Evolutionary conservation across 2,888 invertebrate species (phyloP), one percentile per base, ranked within the genome.

Genomic region (Sarcophaga rosellei): DNA sequence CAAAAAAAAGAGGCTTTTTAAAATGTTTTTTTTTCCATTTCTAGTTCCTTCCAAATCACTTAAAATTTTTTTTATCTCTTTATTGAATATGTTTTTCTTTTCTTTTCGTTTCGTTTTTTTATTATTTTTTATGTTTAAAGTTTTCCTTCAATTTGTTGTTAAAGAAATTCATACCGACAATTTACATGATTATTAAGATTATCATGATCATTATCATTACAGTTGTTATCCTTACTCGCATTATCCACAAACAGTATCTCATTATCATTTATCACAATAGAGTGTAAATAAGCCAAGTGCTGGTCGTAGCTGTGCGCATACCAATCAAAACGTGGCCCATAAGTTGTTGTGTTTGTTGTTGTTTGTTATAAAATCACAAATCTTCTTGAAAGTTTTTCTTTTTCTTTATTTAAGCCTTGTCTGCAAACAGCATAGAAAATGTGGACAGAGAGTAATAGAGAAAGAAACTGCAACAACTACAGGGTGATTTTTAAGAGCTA

Each of bases 211-310:
- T 79, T 45, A 72, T 63, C 62, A 53, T 62, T 44, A n/a, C n/a
- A 59, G 11, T 68, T 45, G 45, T 45, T 17, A 70, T 70, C 20
- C 21, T 61, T 35, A 44, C 44, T 72, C 53, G 47, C 79, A 35
- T 59, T 25, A 2, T 1, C 21, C n/a, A 17, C n/a, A 72, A 72
- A 65, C 21, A 62, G 68, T 47, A 68, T 53, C n/a, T 53, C 21
- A 69, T 81, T 61, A 74, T 35, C 21, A 66, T 81, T 61, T 25
- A 61, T 17, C 74, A 68, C 35, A 25, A 69, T 75, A 81, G 68
- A 75, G 68, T 44, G 4, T 59, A 59, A 66, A 79, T 72, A 79
- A 79, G 63, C 57, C 57, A 65, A 59, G 47, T 74, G 47, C n/a
- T 61, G 23, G 53, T n/a, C 5, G 35, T 35, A 8, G 35, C 35